Evolutionary conservation across 1,140 invertebrate species (phyloP).

Genomic region (Heliothis virescens): DNA sequence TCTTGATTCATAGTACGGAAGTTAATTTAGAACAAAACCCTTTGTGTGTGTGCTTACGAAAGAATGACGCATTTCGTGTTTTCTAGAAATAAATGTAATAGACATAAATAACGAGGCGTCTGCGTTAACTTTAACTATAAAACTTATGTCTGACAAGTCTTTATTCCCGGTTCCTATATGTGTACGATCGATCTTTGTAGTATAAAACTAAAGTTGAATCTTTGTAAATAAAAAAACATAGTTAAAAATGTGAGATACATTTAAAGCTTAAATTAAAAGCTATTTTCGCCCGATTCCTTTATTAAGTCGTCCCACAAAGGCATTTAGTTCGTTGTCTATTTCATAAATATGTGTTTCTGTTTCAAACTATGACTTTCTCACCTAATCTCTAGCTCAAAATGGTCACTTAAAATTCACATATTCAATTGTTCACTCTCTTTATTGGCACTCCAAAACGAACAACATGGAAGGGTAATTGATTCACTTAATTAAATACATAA

Average conservation of each 20-base stretch:
- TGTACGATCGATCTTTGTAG: no score
- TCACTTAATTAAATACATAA: slow-evolving; percentile 25
- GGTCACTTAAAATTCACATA: not conserved
- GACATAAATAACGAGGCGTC: slow-evolving; percentile 24
- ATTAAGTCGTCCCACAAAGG: no score
- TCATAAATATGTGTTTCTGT: no score
- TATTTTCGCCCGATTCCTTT: no score
- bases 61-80: slow-evolving; percentile 32
- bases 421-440: not conserved
- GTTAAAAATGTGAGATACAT: no score
- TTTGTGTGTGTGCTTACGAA: slow-evolving; percentile 17
- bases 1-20: slow-evolving; percentile 38
- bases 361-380: no score
- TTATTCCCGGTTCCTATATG: no score
- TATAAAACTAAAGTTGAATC: no score
- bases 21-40: slow-evolving; percentile 35
- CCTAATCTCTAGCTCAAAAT: not conserved
- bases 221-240: no score
- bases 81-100: slow-evolving; percentile 31
- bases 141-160: not conserved
- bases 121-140: not conserved
- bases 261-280: no score
- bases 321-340: no score
- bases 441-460: not conserved
- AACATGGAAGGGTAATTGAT: slow-evolving; percentile 24